Base-by-base conservation (phyloP, 2,888 invertebrate genomes). In the Cephus pulcher region DNA sequence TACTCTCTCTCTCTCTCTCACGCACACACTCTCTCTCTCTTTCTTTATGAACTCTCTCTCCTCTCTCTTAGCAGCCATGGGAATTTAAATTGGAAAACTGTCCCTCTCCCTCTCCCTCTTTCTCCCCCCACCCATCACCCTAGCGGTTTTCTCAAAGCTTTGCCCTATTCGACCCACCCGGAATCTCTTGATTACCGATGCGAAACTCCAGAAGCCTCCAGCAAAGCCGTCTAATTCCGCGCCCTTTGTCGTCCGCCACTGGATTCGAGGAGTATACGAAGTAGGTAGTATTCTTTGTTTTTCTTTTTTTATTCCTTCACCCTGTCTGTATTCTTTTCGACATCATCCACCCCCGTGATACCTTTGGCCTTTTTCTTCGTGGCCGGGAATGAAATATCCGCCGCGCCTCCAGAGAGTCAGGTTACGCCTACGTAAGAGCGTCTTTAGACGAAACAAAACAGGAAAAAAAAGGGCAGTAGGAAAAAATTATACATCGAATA, bases 221-320 rank as follows among this genome's bases (percentile, higher is more conserved):
- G 71, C 33, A 71, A 71, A 71, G 71, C 71, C 71, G 32, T 71
- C 34, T 71, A 71, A 71, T 71, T 71, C 71, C 56, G 23, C 56
- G 56, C 56, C 56, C 56, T 56, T 56, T 56, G 56, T 56, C 56
- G 56, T 56, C 23, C 56, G 56, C 56, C 56, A 56, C 56, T 56
- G 23, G 56, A 56, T 56, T 56, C 56, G 56, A 56, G 23, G 23
- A 56, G 23, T 56, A 23, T 56, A 56, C 56, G 56, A 56, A 56
- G 56, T 56, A 23, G 56, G 56, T 56, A 23, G 23, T 23, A 56
- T 56, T 56, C 56, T 56, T 56, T 56, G 23, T 23, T 56, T 56
- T 35, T 33, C 30, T 30, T 3, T 33, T 33, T 56, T 23, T 23
- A 56, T 23, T 23, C 15, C 9, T 56, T 23, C 56, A 23, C 56